Evolutionary conservation across 2,888 invertebrate genomes (phyloP).

Genomic region (Brassicogethes aeneus): DNA sequence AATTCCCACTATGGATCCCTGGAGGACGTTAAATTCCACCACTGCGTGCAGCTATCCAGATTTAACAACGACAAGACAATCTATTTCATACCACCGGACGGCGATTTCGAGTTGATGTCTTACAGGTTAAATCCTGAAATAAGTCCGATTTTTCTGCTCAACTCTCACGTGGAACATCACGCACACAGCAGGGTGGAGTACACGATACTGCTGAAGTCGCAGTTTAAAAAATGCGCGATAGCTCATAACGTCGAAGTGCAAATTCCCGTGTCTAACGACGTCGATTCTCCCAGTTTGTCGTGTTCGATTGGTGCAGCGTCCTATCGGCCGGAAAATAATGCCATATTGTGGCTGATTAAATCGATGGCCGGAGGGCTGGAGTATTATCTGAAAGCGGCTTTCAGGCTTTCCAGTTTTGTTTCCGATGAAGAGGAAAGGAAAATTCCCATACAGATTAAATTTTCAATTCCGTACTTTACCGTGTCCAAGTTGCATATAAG

Average conservation of each 20-base stretch:
- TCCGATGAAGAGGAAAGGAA: slow-evolving; percentile 83
- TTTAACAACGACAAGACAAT: slow-evolving; percentile 87
- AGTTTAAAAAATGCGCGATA: slow-evolving; percentile 88
- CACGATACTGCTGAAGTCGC: slow-evolving; percentile 93
- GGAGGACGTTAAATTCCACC: slow-evolving; percentile 94
- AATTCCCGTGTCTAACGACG: slow-evolving; percentile 85
- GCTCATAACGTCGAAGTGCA: slow-evolving; percentile 94
- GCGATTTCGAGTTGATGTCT: slow-evolving; percentile 94
- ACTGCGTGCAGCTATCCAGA: slow-evolving; percentile 85
- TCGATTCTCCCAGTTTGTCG: slow-evolving; percentile 91
- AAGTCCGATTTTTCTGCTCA: slow-evolving; percentile 92
- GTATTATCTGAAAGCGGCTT: slow-evolving; percentile 89
- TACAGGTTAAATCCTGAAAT: slow-evolving; percentile 80
- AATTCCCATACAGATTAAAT: slow-evolving; percentile 90
- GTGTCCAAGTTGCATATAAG: slow-evolving; percentile 91
- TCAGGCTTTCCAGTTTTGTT: slow-evolving; percentile 84
- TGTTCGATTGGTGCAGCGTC: slow-evolving; percentile 87
- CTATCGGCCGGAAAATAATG: slow-evolving; percentile 87
- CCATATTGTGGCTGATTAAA: slow-evolving; percentile 91
- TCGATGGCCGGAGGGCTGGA: slow-evolving; percentile 93
- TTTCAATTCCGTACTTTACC: slow-evolving; percentile 94
- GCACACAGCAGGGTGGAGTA: slow-evolving; percentile 89
- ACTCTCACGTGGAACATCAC: slow-evolving; percentile 90
- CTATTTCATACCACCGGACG: slow-evolving; percentile 92
- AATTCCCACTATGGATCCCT: slow-evolving; percentile 87